These are phyloP conservation scores for Anas platyrhynchos DNA, from an alignment of 2,113 vertebrate genomes.

Conservation along the genomic window DNA sequence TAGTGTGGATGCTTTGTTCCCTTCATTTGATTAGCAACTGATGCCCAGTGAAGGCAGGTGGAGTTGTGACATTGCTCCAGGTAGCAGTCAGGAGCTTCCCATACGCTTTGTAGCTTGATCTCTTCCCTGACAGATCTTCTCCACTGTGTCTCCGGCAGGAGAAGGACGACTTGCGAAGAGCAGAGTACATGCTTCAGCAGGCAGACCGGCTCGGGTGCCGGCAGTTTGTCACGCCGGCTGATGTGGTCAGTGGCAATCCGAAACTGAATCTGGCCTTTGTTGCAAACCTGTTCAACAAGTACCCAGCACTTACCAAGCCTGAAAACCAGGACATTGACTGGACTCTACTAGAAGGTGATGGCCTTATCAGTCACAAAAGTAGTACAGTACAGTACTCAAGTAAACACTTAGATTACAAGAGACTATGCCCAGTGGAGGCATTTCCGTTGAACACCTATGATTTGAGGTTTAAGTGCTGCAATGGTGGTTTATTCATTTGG, in stretches of 20 bases:
- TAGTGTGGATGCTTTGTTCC: not conserved
- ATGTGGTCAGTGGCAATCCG: conserved; percentile 92
- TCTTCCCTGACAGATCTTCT: not conserved
- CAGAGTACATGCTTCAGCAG: conserved; percentile 91
- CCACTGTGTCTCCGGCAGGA: conserved; percentile 75
- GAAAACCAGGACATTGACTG: conserved; percentile 93
- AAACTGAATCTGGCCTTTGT: conserved; percentile 97
- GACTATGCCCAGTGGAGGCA: not conserved
- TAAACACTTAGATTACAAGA: not conserved
- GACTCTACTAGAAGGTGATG: conserved; percentile 88
- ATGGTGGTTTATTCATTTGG: not conserved
- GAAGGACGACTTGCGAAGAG: conserved; percentile 86
- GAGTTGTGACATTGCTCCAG: not conserved
- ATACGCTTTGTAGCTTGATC: not conserved
- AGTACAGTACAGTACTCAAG: not conserved
- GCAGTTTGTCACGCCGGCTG: conserved; percentile 91
- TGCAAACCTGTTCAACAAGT: conserved; percentile 97
- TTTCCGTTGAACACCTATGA: not conserved
- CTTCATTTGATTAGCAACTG: fast-evolving
- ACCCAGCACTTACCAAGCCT: conserved; percentile 93
- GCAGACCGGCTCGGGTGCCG: conserved; percentile 90
- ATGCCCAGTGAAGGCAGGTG: not conserved
- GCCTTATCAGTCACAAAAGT: not conserved
- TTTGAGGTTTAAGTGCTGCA: not conserved
- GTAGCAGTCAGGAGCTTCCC: not conserved